These are phyloP conservation scores for Gavia stellata DNA, from an alignment of 2,113 vertebrate species.

Conservation along the genomic window DNA sequence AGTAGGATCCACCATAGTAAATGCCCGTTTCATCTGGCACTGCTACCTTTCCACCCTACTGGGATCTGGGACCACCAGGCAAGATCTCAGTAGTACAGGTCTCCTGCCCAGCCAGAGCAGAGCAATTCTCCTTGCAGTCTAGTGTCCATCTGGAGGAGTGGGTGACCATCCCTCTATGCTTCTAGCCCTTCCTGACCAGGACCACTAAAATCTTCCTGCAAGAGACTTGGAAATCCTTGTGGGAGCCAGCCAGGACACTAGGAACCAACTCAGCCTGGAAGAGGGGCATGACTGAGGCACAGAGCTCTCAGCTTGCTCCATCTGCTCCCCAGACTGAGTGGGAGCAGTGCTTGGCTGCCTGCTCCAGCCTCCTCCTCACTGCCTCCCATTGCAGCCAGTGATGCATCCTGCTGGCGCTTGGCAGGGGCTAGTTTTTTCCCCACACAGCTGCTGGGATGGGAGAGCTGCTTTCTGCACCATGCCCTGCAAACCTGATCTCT, in stretches of 20 bases:
- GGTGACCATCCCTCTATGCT: neutral
- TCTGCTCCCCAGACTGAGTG: conserved; percentile 24
- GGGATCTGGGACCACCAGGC: neutral
- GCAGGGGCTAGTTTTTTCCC: neutral
- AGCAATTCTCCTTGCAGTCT: neutral
- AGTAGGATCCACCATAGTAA: neutral
- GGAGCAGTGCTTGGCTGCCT: neutral
- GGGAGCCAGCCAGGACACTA: neutral
- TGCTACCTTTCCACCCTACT: neutral
- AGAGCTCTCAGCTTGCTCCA: neutral
- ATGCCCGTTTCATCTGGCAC: neutral
- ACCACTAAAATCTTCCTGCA: neutral
- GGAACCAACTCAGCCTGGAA: neutral
- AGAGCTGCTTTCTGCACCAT: neutral
- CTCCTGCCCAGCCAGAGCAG: neutral
- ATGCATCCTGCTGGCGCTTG: neutral
- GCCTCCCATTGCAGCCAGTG: neutral
- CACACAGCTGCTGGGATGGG: neutral
- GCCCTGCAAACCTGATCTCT: neutral
- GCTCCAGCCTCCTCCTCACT: neutral
- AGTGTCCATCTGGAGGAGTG: neutral
- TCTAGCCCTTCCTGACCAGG: neutral
- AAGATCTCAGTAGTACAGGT: neutral
- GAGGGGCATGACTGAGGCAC: neutral
- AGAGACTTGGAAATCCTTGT: neutral